Evolutionary conservation across 2,113 vertebrate genomes (phyloP).

Genomic region (Ia io): DNA sequence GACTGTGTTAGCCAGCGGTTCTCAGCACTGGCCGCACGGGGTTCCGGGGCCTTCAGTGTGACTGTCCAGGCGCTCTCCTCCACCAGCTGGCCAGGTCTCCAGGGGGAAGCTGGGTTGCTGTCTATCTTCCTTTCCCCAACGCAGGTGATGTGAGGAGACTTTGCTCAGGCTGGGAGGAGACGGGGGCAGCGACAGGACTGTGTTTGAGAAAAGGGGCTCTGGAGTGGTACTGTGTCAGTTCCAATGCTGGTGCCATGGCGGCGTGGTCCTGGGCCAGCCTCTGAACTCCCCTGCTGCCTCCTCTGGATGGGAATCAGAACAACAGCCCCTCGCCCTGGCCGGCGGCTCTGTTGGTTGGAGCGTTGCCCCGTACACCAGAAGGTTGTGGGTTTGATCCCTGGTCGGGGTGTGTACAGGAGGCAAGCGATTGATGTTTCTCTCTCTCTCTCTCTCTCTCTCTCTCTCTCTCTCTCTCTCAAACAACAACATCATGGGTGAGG

Average conservation of each 20-base stretch:
- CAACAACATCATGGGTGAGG: not conserved
- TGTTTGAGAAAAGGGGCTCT: not conserved
- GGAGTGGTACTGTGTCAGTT: not conserved
- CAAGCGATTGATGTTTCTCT: not conserved
- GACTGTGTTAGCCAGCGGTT: not conserved
- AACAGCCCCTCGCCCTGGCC: not conserved
- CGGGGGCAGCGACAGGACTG: not conserved
- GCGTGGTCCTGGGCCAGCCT: not conserved
- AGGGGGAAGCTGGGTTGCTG: not conserved
- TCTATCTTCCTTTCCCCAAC: not conserved
- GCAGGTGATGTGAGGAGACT: not conserved
- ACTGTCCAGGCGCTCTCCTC: not conserved
- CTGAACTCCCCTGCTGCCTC: not conserved
- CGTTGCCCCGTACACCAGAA: not conserved
- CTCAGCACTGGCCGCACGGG: not conserved
- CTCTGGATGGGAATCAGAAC: not conserved
- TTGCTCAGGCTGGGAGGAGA: not conserved
- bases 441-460: no score
- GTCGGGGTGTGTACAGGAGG: not conserved
- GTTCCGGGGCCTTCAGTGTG: not conserved
- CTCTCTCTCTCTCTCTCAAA: no score
- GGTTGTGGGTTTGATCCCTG: not conserved
- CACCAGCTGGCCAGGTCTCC: not conserved
- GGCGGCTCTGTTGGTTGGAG: not conserved
- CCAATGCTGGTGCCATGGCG: not conserved